These are phyloP conservation scores for Eulithis testata DNA, from an alignment of 2,888 invertebrate genomes.

Conservation along the genomic window DNA sequence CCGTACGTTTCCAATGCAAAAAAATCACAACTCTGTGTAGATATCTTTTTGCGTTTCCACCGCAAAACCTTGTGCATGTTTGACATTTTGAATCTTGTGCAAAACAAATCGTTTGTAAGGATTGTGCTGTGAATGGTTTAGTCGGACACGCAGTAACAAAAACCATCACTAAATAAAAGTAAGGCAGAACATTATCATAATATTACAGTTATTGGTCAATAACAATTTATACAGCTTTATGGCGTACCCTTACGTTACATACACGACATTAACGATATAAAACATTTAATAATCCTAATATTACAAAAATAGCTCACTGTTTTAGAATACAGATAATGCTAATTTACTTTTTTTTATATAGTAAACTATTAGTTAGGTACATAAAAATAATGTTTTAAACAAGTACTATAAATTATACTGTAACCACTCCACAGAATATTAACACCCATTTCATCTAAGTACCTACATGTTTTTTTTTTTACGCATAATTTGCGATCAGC, in stretches of 20 bases:
- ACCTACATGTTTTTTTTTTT: not conserved
- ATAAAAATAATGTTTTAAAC: slow-evolving; percentile 24
- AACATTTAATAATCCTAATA: slow-evolving; percentile 55
- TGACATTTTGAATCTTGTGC: too few relatives aligned
- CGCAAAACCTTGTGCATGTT: too few relatives aligned
- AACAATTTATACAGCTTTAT: slow-evolving; percentile 20
- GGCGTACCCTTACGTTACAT: slow-evolving; percentile 21
- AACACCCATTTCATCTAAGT: not conserved
- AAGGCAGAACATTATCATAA: slow-evolving; percentile 2
- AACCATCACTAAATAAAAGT: slow-evolving; percentile 18
- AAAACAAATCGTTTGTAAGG: too few relatives aligned
- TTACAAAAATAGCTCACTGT: slow-evolving; percentile 74
- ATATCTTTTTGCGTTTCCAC: too few relatives aligned
- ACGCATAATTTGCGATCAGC: too few relatives aligned
- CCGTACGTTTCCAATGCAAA: too few relatives aligned
- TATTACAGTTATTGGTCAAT: slow-evolving; percentile 23
- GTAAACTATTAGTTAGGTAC: slow-evolving; percentile 24
- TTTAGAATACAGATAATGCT: slow-evolving; percentile 53
- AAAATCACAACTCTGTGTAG: too few relatives aligned
- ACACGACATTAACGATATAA: slow-evolving; percentile 59
- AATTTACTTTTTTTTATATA: slow-evolving; percentile 41
- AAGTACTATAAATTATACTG: not conserved
- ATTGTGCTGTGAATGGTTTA: too few relatives aligned
- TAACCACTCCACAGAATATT: not conserved
- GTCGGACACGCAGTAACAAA: not conserved